Base-by-base conservation (phyloP, 2,888 invertebrate genomes). In the Noctua comes region DNA sequence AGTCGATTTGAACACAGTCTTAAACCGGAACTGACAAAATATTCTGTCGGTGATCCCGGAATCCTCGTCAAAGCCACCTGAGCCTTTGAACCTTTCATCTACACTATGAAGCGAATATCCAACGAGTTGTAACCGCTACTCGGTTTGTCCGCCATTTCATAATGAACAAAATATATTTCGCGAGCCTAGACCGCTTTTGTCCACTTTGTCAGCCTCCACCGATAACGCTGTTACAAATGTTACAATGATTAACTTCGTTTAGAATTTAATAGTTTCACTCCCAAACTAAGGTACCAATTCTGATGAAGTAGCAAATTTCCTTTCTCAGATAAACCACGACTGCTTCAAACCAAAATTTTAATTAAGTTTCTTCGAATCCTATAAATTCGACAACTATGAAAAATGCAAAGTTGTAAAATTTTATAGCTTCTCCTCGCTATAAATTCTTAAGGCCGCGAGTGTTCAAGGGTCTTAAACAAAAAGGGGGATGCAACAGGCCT, bases 401-500 rank as follows among this genome's bases (percentile, higher is more conserved):
- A 84, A 75, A 85, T 66, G 27, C n/a, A 69, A 65, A 57, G 75
- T 78, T 74, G 76, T 87, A 87, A 87, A 85, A 70, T 85, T 78
- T 87, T 77, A 85, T 79, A 8, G 76, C 68, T 68, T 54, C 57
- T 76, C 68, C 68, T 74, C 64, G 72, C 66, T 80, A 84, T 80
- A 79, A 86, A 78, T 79, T 79, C 68, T 73, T 71, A 75, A 68
- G 57, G 27, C 77, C 72, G 46, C 59, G 74, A 82, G 43, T 62
- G 57, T 85, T 80, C 46, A 71, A 77, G 73, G 70, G 73, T 70
- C 51, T 71, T 80, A 77, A 77, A 80, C 71, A 75, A 84, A 82
- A 83, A 78, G 68, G 71, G 79, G 76, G 70, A 84, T 77, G 85
- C 88, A 88, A 88, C 85, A 87, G 80, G 85, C 76, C 82, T 81